Base-by-base conservation (phyloP, 2,113 vertebrate genomes). In the Melierax canorus region DNA sequence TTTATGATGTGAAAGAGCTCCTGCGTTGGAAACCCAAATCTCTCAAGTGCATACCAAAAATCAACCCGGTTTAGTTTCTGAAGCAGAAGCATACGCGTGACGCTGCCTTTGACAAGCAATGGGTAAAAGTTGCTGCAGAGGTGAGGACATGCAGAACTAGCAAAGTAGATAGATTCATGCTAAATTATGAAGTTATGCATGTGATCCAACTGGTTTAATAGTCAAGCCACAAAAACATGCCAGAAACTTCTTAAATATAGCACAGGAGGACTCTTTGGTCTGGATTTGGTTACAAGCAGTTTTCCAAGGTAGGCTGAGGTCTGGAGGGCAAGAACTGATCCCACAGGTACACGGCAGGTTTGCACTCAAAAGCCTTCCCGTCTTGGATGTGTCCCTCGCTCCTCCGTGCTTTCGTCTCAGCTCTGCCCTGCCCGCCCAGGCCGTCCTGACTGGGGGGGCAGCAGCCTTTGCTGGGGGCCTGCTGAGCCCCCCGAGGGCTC, bases 401-500 rank as follows among this genome's bases (percentile, higher is more conserved):
- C 9, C 34, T 59, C n/a, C 3, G 0, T 22, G 9, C 60, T 86
- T 45, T 64, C 1, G 0, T 19, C 36, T 60, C 51, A 46, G 32
- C 39, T 80, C 39, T 88, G n/a, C 8, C 16, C 32, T 91, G 26
- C 20, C 36, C 41, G 36, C 32, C 15, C 45, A 59, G 30, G 23
- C 8, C 0, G 0, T 29, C 38, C 11, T 60, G 26, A 38, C n/a
- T 26, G 3, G 11, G 24, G 10, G 10, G 27, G 11, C 46, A 55
- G 17, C 45, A 74, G 55, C 14, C 14, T 27, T 69, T 39, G 14
- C 34, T 45, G 22, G 39, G 36, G 6, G 4, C 3, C 36, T 66
- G 30, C 30, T 39, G 32, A 68, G 15, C 9, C 5, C 27, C 5
- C 14, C 2, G 0, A 87, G 32, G 11, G 15, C 10, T 88, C 69